Evolutionary conservation across 2,113 vertebrate species (phyloP).

Genomic region (Holacanthus passer): DNA sequence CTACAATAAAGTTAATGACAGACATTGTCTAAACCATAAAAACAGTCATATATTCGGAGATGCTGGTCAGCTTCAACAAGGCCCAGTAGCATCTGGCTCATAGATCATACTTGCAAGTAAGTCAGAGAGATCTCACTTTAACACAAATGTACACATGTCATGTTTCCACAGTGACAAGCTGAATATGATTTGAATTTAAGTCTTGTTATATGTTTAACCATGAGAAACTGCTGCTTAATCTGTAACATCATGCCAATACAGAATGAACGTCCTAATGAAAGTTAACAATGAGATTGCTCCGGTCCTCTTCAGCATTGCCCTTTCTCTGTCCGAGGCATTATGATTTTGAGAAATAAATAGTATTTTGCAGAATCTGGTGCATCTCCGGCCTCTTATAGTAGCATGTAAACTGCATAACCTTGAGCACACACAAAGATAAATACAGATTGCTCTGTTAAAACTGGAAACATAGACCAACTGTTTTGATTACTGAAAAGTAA

Average conservation of each 20-base stretch:
- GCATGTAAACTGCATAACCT: not conserved
- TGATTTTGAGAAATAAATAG: not conserved
- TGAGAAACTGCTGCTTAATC: not conserved
- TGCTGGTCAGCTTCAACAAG: constrained; percentile 75
- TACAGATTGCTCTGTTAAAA: not conserved
- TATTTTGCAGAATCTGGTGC: not conserved
- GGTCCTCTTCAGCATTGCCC: not conserved
- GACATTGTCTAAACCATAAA: constrained; percentile 84
- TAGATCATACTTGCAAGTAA: constrained; percentile 63
- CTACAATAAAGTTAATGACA: constrained; percentile 84
- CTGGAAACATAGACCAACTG: not conserved
- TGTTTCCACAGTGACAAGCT: constrained; percentile 20
- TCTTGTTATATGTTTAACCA: not conserved
- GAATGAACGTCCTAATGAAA: not conserved
- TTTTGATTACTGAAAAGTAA: not conserved
- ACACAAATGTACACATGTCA: constrained; percentile 28
- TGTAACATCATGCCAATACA: not conserved
- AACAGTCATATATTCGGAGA: constrained; percentile 82
- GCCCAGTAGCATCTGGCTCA: constrained; percentile 66
- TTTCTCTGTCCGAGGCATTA: not conserved
- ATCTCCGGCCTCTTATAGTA: not conserved
- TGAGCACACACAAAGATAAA: not conserved
- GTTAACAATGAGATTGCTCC: not conserved
- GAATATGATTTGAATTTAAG: not conserved
- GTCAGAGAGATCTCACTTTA: constrained; percentile 43